Conservation (phyloP, 2,113 vertebrate species). For the Climacteris rufus region DNA sequence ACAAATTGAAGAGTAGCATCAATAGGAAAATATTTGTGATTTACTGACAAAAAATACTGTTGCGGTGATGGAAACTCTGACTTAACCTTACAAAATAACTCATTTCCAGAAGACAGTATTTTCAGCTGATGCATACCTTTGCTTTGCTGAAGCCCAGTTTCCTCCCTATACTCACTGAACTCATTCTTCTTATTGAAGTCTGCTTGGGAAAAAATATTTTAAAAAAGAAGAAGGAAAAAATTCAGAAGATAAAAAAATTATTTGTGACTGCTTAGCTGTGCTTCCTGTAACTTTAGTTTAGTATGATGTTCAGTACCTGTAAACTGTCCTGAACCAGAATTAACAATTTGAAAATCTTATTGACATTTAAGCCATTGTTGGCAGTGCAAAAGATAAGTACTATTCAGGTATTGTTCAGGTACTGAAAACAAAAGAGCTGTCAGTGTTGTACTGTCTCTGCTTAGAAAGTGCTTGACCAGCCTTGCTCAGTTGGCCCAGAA, state of each 20-base stretch:
- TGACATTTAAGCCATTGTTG: not conserved
- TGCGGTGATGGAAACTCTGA: constrained; percentile 12
- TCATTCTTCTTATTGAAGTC: not conserved
- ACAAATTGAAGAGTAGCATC: not conserved
- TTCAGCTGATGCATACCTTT: constrained; percentile 1
- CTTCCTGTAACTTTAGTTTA: not conserved
- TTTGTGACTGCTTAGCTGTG: not conserved
- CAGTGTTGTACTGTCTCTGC: not conserved
- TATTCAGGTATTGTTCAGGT: not conserved
- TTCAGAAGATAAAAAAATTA: not conserved
- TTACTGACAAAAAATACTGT: not conserved
- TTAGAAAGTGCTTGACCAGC: not conserved
- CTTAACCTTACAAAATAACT: not conserved
- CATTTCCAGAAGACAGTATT: not conserved
- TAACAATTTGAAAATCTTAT: not conserved
- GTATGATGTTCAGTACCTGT: not conserved
- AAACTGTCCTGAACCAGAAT: not conserved
- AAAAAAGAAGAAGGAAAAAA: not conserved
- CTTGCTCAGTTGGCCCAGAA: not conserved
- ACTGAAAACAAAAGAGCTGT: not conserved
- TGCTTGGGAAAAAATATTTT: not conserved
- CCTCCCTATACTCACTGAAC: not conserved
- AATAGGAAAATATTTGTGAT: constrained; percentile 45
- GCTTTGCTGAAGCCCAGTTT: not conserved
- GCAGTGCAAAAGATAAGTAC: not conserved